Percentiles rank a stretch among this genome's conserved stretches.
phyloP scores from a whole-genome alignment of 2,797 vertebrate genomes.

The Siniperca undulata region DNA sequence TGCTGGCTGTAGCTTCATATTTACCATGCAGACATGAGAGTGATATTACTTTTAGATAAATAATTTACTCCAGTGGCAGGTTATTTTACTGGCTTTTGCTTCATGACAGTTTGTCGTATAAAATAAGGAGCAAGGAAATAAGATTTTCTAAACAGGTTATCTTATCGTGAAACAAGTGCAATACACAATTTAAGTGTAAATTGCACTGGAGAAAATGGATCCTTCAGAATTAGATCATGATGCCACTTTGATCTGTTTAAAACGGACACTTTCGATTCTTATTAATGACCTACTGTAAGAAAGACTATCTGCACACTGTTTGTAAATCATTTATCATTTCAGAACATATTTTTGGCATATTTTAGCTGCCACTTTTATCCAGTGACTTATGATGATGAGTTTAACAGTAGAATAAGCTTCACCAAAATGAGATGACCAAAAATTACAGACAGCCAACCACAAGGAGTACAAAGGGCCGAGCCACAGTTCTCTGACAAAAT shows the following conservation, averaged over 20 bases:
- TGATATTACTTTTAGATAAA: neutral
- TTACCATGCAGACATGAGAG: neutral
- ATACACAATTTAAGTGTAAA: neutral
- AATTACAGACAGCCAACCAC: neutral
- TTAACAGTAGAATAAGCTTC: constrained; percentile 24
- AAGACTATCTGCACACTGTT: neutral
- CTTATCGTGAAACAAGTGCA: neutral
- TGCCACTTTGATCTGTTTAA: constrained; percentile 16
- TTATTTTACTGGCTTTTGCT: neutral
- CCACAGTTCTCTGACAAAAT: neutral
- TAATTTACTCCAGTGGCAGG: neutral
- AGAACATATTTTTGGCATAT: constrained; percentile 9
- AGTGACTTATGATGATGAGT: constrained; percentile 21
- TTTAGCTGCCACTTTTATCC: constrained; percentile 20
- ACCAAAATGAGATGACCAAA: constrained; percentile 16
- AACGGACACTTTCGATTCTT: constrained; percentile 3
- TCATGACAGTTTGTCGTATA: neutral
- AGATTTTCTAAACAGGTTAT: neutral
- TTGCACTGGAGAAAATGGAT: constrained; percentile 1
- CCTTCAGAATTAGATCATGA: neutral
- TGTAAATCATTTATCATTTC: constrained; percentile 32
- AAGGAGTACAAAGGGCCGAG: neutral
- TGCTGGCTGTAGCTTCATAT: neutral
- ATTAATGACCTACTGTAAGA: constrained; percentile 15
- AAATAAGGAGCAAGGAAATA: neutral